Base-by-base conservation (phyloP, 2,888 invertebrate species). In the Rhingia rostrata region DNA sequence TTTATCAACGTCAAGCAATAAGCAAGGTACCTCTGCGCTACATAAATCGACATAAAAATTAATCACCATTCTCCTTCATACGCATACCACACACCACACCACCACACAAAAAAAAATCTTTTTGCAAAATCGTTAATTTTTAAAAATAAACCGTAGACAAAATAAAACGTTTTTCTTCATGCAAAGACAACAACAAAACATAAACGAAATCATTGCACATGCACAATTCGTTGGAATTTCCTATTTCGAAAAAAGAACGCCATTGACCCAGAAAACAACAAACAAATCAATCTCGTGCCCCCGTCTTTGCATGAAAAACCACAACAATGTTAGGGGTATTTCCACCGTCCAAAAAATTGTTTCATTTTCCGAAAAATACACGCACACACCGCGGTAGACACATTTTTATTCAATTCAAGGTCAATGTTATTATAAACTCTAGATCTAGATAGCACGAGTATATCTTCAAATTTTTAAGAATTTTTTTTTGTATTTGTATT, bases 231-330 rank as follows among this genome's bases (percentile, higher is more conserved):
- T 39, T 49, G 64, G 74, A 74, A 74, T 58, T 66, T 74, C 7
- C 56, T 64, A 14, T 64, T 66, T 12, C 32, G 4, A 45, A 63
- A 73, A 47, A 6, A 49, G 32, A 56, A 75, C 56, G 75, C 66
- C 66, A 75, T 58, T 67, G 75, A 75, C 75, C 75, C 60, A 75
- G 58, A 73, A 73, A 63, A 47, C 39, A 22, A n/a, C 43, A 58
- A 51, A 43, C 75, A 51, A 75, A 66, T 75, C 60, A 58, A 75
- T 75, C 75, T 60, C 66, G 41, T 74, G 64, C 32, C 45, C 9
- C 7, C 4, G 12, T 45, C 61, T 9, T 37, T 35, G 22, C 10
- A 63, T 22, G 33, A 14, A 45, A 39, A 37, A 56, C 6, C 39
- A 7, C 37, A 70, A 14, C n/a, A 58, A 47, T 9, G 64, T 51